Conservation (phyloP, 2,797 vertebrate species). For the Galago senegalensis region DNA sequence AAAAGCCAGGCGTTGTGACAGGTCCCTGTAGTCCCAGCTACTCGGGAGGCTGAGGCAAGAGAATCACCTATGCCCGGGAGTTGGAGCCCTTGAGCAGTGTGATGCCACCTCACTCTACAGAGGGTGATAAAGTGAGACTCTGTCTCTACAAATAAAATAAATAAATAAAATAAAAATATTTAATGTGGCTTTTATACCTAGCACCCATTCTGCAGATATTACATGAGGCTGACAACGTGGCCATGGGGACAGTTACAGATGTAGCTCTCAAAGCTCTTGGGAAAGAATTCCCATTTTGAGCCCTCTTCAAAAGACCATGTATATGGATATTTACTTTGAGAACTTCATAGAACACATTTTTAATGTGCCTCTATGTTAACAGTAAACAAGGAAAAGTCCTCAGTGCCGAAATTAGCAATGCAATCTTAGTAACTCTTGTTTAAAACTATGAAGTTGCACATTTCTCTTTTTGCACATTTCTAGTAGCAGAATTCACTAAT, state of each 20-base stretch:
- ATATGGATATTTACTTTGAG: background rate
- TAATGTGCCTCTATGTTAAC: background rate
- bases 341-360: background rate
- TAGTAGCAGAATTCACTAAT: background rate
- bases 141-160: too few species aligned
- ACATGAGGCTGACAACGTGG: background rate
- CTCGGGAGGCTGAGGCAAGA: too few species aligned
- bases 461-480: background rate
- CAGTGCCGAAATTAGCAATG: background rate
- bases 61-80: too few species aligned
- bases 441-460: background rate
- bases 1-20: too few species aligned
- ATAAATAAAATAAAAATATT: background rate
- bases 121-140: too few species aligned
- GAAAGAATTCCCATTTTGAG: background rate
- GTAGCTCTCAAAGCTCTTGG: background rate
- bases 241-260: background rate
- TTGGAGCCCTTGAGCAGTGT: too few species aligned
- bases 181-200: background rate
- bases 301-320: background rate
- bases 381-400: background rate
- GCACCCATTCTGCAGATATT: background rate
- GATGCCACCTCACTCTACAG: too few species aligned
- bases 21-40: too few species aligned
- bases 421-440: conserved; percentile 1